phyloP scores from a whole-genome alignment of 1,140 invertebrate genomes.

The Tetragonula clypearis region DNA sequence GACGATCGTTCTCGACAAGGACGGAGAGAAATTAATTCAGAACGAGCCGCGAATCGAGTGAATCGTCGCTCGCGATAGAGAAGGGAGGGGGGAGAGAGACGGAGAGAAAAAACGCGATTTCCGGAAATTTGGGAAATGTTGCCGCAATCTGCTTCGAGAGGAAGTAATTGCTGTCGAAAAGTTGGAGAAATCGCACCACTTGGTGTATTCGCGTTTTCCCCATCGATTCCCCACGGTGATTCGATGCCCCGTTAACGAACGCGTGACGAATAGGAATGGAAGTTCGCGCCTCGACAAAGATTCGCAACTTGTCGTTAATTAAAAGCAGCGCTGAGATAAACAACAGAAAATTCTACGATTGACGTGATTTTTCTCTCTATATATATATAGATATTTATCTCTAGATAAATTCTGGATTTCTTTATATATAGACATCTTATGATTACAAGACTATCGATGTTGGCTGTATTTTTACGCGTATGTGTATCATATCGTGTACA shows the following conservation, averaged over 20 bases:
- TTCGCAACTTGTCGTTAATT: too few species aligned
- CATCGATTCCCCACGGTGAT: conserved; percentile 5
- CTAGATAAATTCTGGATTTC: too few species aligned
- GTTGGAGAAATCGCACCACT: background rate
- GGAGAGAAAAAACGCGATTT: background rate
- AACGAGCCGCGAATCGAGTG: background rate
- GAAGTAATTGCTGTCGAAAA: conserved; percentile 25
- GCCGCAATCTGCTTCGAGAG: background rate
- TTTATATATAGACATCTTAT: too few species aligned
- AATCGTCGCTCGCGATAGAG: background rate
- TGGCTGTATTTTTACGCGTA: too few species aligned
- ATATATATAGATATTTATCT: too few species aligned
- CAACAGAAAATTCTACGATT: background rate
- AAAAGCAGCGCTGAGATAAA: too few species aligned
- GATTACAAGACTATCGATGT: too few species aligned
- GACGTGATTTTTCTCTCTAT: background rate
- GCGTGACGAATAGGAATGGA: background rate
- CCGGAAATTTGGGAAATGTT: background rate
- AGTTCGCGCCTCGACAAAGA: background rate
- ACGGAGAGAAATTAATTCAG: conserved; percentile 19
- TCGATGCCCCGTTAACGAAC: conserved; percentile 4
- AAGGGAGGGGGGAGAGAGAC: too few species aligned
- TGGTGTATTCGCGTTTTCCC: background rate
- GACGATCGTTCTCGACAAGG: too few species aligned
- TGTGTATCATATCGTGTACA: too few species aligned